Conservation (phyloP, 2,888 invertebrate genomes). For the Liodrosophila aerea region DNA sequence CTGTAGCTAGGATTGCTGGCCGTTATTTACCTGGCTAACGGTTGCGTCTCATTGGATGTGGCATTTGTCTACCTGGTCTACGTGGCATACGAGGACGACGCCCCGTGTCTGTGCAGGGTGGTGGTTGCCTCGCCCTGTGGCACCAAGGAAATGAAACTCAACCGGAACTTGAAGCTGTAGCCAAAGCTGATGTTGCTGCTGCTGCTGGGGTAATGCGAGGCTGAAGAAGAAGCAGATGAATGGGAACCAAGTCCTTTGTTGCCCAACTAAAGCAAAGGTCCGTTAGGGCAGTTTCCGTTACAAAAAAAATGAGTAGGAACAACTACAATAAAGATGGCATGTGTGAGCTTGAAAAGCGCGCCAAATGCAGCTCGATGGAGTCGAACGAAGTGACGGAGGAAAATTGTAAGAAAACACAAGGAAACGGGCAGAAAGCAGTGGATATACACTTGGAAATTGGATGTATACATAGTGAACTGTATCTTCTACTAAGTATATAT, state of each 20-base stretch:
- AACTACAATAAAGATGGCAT: constrained; percentile 16
- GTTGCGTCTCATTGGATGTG: constrained; percentile 52
- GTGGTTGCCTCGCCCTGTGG: constrained; percentile 10
- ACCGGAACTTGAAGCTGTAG: constrained; percentile 46
- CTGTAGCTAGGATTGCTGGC: constrained; percentile 31
- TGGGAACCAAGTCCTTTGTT: constrained; percentile 36
- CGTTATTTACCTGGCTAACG: constrained; percentile 51
- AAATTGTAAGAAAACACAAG: not conserved
- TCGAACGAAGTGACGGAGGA: no score
- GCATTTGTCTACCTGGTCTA: constrained; percentile 25
- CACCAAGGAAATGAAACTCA: constrained; percentile 55
- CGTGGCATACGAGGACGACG: constrained; percentile 18
- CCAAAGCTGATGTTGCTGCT: constrained; percentile 12
- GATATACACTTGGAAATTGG: no score
- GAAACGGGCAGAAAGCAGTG: no score
- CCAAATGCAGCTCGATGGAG: constrained; percentile 34
- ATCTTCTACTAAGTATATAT: no score
- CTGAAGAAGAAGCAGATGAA: constrained; percentile 6
- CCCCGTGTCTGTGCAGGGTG: constrained; percentile 27
- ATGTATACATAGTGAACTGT: no score
- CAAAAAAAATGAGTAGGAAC: constrained; percentile 9
- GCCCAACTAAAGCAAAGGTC: constrained; percentile 23
- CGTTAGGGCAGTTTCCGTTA: constrained; percentile 46
- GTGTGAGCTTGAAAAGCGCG: constrained; percentile 34
- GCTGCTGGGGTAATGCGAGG: constrained; percentile 5